Evolutionary conservation across 2,888 invertebrate species (phyloP).

Genomic region (Geophilus truncorum): DNA sequence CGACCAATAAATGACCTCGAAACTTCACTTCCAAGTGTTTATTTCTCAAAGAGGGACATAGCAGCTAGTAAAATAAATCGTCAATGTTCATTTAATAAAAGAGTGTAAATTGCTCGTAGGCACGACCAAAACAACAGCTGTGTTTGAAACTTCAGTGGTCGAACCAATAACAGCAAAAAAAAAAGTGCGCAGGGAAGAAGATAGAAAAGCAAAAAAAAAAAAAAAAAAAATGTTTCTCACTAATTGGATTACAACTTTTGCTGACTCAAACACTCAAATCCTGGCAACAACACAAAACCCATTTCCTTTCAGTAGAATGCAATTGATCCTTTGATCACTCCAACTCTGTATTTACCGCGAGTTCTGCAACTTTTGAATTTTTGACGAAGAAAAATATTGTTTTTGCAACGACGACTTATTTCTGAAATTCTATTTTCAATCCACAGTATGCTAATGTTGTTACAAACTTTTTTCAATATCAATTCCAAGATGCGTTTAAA

Average conservation of each 20-base stretch:
- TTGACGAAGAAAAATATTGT: no score
- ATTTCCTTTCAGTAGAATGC: background rate
- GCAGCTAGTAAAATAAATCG: background rate
- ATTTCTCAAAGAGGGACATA: background rate
- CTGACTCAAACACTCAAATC: background rate
- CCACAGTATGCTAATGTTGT: no score
- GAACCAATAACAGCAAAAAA: background rate
- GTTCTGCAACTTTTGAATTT: no score
- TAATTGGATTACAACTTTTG: background rate
- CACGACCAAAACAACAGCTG: background rate
- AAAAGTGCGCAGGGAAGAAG: background rate
- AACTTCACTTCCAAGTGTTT: background rate
- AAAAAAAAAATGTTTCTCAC: background rate
- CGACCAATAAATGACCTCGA: background rate
- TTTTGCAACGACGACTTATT: no score
- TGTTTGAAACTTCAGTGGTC: background rate
- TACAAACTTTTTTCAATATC: no score
- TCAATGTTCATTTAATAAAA: background rate
- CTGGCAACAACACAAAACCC: background rate
- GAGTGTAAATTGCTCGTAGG: background rate
- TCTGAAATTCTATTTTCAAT: no score
- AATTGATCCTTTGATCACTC: background rate
- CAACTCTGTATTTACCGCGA: background rate
- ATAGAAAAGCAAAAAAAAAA: background rate
- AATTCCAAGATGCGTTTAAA: no score